phyloP scores from a whole-genome alignment of 2,113 vertebrate species.

The Cyphomyrus discorhynchus region DNA sequence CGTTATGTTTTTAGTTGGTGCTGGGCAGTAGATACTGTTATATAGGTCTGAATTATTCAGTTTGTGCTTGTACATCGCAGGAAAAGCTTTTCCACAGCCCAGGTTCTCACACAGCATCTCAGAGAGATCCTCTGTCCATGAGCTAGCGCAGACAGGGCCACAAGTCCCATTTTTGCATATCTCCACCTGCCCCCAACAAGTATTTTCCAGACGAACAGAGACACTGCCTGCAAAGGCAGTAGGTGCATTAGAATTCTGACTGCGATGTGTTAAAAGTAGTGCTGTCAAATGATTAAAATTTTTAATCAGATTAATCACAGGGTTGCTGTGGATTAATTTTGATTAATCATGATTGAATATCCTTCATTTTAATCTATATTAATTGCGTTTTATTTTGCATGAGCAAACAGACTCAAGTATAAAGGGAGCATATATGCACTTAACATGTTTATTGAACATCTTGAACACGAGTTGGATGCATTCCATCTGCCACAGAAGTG shows the following conservation, averaged over 20 bases:
- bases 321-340: no score
- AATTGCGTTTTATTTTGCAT: no score
- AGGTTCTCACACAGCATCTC: conserved; percentile 23
- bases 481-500: no score
- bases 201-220: rapidly evolving
- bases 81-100: conserved; percentile 21
- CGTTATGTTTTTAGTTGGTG: rapidly evolving
- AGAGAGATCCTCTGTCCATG: conserved; percentile 15
- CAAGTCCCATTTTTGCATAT: rapidly evolving
- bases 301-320: no score
- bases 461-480: no score
- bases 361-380: no score
- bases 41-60: not conserved
- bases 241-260: not conserved
- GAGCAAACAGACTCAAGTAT: no score
- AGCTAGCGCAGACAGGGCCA: conserved; percentile 30
- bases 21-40: conserved; percentile 21
- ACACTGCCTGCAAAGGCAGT: conserved; percentile 26
- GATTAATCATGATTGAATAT: no score
- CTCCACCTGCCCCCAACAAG: conserved; percentile 42
- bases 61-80: rapidly evolving
- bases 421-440: no score
- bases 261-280: not conserved
- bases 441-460: no score
- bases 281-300: no score